Percentiles rank a stretch among this genome's conserved stretches.
Conservation (phyloP, 2,113 vertebrate genomes). For the Phalacrocorax pelagicus region DNA sequence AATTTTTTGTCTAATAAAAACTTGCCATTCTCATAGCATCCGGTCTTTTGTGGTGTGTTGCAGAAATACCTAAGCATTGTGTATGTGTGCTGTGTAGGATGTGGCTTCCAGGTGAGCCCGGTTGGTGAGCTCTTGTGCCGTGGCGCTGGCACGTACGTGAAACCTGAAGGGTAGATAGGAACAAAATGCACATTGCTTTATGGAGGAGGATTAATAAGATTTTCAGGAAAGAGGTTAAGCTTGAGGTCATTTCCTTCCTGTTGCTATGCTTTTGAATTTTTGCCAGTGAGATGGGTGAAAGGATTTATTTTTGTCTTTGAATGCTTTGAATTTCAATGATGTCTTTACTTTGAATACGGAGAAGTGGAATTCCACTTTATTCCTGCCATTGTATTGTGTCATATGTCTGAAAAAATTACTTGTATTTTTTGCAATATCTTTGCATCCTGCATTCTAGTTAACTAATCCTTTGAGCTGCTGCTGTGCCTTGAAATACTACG, state of each 20-base stretch:
- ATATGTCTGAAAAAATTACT: background rate
- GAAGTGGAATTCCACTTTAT: constrained; percentile 33
- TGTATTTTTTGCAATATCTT: background rate
- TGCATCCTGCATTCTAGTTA: background rate
- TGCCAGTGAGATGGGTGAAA: constrained; percentile 45
- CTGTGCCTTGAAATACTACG: background rate
- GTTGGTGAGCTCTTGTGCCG: fast-evolving
- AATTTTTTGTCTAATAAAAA: background rate
- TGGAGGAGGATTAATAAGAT: constrained; percentile 13
- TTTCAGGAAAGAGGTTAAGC: constrained; percentile 63
- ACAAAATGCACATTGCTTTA: background rate
- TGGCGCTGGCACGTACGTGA: background rate
- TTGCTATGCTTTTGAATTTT: constrained; percentile 26
- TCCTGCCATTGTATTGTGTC: background rate
- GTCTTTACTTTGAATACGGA: background rate
- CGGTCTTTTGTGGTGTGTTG: fast-evolving
- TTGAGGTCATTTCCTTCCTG: constrained; percentile 67
- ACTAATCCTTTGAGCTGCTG: constrained; percentile 2
- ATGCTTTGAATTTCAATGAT: constrained; percentile 39
- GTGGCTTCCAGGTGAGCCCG: background rate
- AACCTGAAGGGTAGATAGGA: background rate
- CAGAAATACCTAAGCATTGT: background rate
- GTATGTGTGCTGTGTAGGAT: fast-evolving
- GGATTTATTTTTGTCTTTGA: constrained; percentile 57
- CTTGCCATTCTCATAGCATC: background rate